Base-by-base conservation (phyloP, 35 echinoderm and acorn worm genomes). In the Apostichopus californicus region DNA sequence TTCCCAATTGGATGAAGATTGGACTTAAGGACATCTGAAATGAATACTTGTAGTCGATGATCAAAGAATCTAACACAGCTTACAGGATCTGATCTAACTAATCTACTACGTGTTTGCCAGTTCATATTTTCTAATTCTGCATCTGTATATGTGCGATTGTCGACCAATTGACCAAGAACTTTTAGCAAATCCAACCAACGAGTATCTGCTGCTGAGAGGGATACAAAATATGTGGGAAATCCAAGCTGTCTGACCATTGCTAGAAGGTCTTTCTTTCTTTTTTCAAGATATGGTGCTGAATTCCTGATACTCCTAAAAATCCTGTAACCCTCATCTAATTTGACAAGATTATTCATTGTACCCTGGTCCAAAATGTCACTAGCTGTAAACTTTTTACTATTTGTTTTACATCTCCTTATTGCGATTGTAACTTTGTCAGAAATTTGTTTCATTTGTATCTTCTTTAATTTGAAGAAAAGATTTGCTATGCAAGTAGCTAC, bases 41-140 rank as follows among this genome's bases (percentile, higher is more conserved):
- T 80, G 15, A 80, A 80, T 34, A 10, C 22, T 78, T 88, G 92
- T 14, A 93, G 11, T 46, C 75, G 20, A 78, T 94, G 46, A 34
- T 94, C 93, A 91, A 94, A 94, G 52, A 79, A 80, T 5, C 93
- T 10, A 11, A 86, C 77, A 83, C 93, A 94, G 57, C 90, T 94
- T 7, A 94, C 93, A 9, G 93, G 93, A 92, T 94, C 93, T 15
- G 64, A 56, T 58, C 92, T 26, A 34, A 94, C 86, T 14, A 94
- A 66, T 34, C 56, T 11, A 1, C 90, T 57, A 79, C 92, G 92
- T 77, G 61, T 78, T 71, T 58, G 66, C 90, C 93, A 92, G 55
- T 91, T 79, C 90, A 92, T 92, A 65, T 85, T 6, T 53, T 26
- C 12, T 24, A 92, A 23, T 21, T 94, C 90, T 6, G 73, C n/a